Base-by-base conservation (phyloP, 2,113 vertebrate species). In the Neopipo cinnamomea region DNA sequence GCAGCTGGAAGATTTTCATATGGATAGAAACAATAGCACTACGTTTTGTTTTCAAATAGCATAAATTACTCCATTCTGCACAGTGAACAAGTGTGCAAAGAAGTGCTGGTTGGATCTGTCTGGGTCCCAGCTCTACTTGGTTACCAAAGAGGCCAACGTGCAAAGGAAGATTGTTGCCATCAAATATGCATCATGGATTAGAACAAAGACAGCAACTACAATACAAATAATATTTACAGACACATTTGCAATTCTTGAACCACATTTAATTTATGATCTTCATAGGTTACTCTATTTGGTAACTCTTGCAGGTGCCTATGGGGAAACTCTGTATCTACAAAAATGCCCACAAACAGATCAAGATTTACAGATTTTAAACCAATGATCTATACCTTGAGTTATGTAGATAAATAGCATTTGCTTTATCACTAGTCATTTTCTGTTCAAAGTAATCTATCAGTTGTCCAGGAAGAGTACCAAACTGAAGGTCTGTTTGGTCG, bases 1-100 rank as follows among this genome's bases (percentile, higher is more conserved):
- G 58, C 93, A 94, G 67, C 81, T 95, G 95, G 74, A 96, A 91
- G 62, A 91, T 76, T 94, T 91, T 82, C 78, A 55, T 73, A 53
- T 83, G 58, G 63, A 81, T 88, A 85, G 33, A 73, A 94, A 82
- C 55, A 93, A 89, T 70, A 95, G 81, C 58, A 83, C 37, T 85
- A 76, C 79, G 17, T 79, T 87, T 92, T 93, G 46, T 96, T 95
- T 91, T 93, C 53, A 94, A 85, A 61, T 6, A 85, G 62, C 53
- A 79, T 76, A 85, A 96, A 88, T 83, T 71, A 75, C 37, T 79
- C 56, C 17, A 42, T 73, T 94, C 53, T 94, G 73, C 8, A 7
- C 68, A 87, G 70, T 14, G 47, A 75, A 31, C 61, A 78, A 81
- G 58, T 18, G 13, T 28, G 35, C 62, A 55, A 42, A 68, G 62